Evolutionary conservation across 2,797 vertebrate genomes (phyloP), one percentile per base, ranked within the genome.

Genomic region (Loris lydekkerianus): DNA sequence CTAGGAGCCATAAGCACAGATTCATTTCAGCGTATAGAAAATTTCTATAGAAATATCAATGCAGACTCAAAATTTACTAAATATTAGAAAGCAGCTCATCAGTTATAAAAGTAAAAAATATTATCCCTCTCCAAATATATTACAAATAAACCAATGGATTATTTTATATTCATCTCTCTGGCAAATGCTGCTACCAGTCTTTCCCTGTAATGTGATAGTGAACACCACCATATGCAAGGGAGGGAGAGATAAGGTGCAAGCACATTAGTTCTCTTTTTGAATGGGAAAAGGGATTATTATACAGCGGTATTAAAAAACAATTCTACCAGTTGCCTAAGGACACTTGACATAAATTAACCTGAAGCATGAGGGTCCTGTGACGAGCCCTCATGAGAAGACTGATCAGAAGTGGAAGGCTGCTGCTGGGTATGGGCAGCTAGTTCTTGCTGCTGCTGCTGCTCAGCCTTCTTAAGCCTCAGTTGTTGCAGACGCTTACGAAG

Each of bases 401-500:
- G 99, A 98, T 98, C 98, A 96, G 98, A 97, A 95, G 98, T 97
- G 95, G 98, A 97, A 72, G 98, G 97, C 97, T 98, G 98, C 91
- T 98, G 90, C 9, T 98, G 97, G 96, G 98, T 97, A 34, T 97
- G 98, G 97, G 98, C 99, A 96, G 98, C 98, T 92, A 98, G 98
- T 96, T 98, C 98, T 98, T 99, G 99, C 98, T 98, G 99, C 98
- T 99, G 99, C 93, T 99, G 99, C 97, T 99, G 99, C 97, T 99
- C 99, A 86, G 99, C 99, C 99, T 99, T 99, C 98, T 99, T 99
- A 95, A 99, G 99, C 98, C 98, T 98, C 98, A 99, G 99, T 90
- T 99, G 99, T 98, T 99, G 99, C 96, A 99, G 99, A 98, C 99
- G 99, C 98, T 99, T 99, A 99, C 99, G 99, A 98, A 99, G 99